Evolutionary conservation across 2,888 invertebrate species (phyloP).

Genomic region (Microdon myrmicae): DNA sequence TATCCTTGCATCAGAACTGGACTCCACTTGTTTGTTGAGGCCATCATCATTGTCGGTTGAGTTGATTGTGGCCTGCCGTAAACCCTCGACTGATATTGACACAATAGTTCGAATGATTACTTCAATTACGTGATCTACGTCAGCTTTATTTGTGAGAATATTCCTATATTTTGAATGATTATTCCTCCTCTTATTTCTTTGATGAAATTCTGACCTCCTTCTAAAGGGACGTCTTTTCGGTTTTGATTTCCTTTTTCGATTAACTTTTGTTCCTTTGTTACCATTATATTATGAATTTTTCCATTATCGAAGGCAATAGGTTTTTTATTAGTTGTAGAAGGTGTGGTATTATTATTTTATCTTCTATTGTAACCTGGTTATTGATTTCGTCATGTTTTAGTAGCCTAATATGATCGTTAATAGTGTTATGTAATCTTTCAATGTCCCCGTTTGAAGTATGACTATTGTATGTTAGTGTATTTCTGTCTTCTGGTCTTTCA

Average conservation of each 20-base stretch:
- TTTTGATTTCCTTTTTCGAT: conserved; percentile 28
- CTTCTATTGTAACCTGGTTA: conserved; percentile 32
- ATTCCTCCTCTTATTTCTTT: conserved; percentile 29
- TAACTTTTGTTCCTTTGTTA: conserved; percentile 21
- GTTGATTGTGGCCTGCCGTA: too few relatives aligned
- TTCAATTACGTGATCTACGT: conserved; percentile 28
- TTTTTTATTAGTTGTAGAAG: conserved; percentile 23
- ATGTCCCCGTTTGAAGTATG: conserved; percentile 37
- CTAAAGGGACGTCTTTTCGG: conserved; percentile 6
- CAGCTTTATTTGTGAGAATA: conserved; percentile 19
- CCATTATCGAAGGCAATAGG: conserved; percentile 42
- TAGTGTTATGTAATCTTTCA: conserved; percentile 37
- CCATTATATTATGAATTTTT: conserved; percentile 22
- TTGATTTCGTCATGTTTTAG: conserved; percentile 36
- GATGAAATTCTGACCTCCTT: too few relatives aligned
- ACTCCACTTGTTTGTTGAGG: too few relatives aligned
- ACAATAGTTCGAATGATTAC: conserved; percentile 20
- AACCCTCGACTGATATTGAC: too few relatives aligned
- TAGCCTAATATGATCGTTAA: conserved; percentile 49
- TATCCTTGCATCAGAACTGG: too few relatives aligned
- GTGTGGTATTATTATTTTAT: conserved; percentile 47
- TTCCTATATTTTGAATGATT: conserved; percentile 43
- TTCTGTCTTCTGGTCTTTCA: conserved; percentile 23
- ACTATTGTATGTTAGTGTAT: conserved; percentile 36
- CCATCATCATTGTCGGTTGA: too few relatives aligned